Base-by-base conservation (phyloP, 2,888 invertebrate genomes). In the Chalcis sispes region DNA sequence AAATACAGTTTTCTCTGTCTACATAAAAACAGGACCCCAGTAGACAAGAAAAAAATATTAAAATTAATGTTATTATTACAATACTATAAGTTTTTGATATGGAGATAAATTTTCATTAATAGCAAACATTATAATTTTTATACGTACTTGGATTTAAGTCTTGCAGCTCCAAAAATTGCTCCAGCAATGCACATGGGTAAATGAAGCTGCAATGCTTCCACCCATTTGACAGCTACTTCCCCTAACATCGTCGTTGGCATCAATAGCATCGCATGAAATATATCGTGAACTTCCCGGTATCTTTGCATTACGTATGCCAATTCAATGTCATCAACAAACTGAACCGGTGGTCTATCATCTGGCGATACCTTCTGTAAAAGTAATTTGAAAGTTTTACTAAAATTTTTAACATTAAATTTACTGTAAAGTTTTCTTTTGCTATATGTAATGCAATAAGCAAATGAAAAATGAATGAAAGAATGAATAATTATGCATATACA, bases 301-400 rank as follows among this genome's bases (percentile, higher is more conserved):
- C 99, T 91, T 89, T 98, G 97, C 95, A 99, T 97, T 58, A 99
- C 95, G 89, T 98, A 99, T 3, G 98, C 97, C 82, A 98, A 89
- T 79, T 98, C 94, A 1, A 93, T 90, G 88, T 99, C 96, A 80
- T 96, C 93, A 61, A 99, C 93, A 89, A 98, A 99, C 83, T 95
- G 95, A 0, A 99, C 98, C 18, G 95, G 92, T 80, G 94, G 90
- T 79, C 99, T 91, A 40, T 96, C 94, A 90, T 99, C 99, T 0
- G 99, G 98, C 4, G 96, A 95, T 0, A 99, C 97, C 81, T 95
- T 93, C 93, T 94, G 85, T 13, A 25, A 48, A 13, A 20, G 1
- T 1, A 64, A 58, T 32, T 5, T 8, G 3, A 42, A 66, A 61
- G 15, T 10, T 66, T 36, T 32, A 32, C 8, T 8, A 32, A 32